Evolutionary conservation across 2,797 vertebrate genomes (phyloP).

Genomic region (Nannoperca obscura): DNA sequence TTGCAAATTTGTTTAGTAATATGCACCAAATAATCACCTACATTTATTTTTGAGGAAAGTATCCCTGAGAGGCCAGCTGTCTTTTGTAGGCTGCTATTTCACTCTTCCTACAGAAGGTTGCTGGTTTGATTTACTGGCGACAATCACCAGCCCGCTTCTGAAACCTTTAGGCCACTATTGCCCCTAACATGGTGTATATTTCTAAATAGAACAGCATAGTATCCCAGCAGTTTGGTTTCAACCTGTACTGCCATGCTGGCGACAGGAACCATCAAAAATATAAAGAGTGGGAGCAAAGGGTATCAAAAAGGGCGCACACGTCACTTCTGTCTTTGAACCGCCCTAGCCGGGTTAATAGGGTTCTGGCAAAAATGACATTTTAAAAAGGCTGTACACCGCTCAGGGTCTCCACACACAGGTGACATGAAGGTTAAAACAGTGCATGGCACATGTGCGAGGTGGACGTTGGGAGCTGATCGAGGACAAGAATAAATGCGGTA

Average conservation of each 20-base stretch:
- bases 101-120: too few species aligned
- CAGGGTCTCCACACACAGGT: neutral
- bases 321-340: neutral
- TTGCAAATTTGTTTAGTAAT: too few species aligned
- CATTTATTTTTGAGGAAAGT: too few species aligned
- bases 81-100: too few species aligned
- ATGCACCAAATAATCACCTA: too few species aligned
- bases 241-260: neutral
- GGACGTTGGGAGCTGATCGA: neutral
- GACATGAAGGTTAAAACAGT: slow-evolving; percentile 6
- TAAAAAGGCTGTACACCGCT: neutral
- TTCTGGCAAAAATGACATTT: slow-evolving; percentile 20
- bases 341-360: neutral
- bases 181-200: neutral
- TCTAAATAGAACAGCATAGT: neutral
- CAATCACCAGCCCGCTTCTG: too few species aligned
- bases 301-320: neutral
- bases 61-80: too few species aligned
- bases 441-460: neutral
- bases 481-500: slow-evolving; percentile 10
- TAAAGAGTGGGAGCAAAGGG: neutral
- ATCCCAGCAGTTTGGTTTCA: neutral
- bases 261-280: neutral
- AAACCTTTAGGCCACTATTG: too few species aligned
- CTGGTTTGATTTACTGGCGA: too few species aligned